A percentile compares a stretch with the other conserved stretches of the same genome.
These are phyloP conservation scores for Lycaena phlaeas DNA, from an alignment of 2,888 invertebrate genomes.

Conservation along the genomic window DNA sequence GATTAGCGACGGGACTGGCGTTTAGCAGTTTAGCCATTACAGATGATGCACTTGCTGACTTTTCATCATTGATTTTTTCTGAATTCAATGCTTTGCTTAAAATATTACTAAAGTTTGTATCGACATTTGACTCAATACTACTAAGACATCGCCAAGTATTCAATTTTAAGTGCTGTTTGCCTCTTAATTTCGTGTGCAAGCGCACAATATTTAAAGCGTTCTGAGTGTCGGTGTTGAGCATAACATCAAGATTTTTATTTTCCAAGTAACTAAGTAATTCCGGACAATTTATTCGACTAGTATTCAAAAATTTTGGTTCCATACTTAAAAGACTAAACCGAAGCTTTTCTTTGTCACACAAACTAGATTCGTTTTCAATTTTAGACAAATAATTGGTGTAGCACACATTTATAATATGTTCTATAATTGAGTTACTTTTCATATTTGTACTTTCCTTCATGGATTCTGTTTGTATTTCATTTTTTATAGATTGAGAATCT, in stretches of 20 bases:
- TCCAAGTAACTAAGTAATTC: slow-evolving; percentile 50
- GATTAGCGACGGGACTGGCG: slow-evolving; percentile 50
- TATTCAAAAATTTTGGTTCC: slow-evolving; percentile 48
- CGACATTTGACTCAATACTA: slow-evolving; percentile 6
- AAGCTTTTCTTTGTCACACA: slow-evolving; percentile 21
- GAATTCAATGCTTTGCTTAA: slow-evolving; percentile 5
- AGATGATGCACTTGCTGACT: not conserved
- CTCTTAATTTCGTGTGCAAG: slow-evolving; percentile 36
- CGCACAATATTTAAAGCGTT: slow-evolving; percentile 33
- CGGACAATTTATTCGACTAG: slow-evolving; percentile 36
- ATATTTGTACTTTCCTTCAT: slow-evolving; percentile 16
- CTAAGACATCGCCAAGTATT: slow-evolving; percentile 28
- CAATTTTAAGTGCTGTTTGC: slow-evolving; percentile 20
- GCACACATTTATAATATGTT: slow-evolving; percentile 38
- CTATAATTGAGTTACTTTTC: slow-evolving; percentile 30
- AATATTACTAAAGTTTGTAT: slow-evolving; percentile 14
- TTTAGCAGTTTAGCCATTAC: slow-evolving; percentile 29
- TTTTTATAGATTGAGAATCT: not conserved
- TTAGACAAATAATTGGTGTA: slow-evolving; percentile 33
- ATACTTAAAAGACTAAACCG: slow-evolving; percentile 54
- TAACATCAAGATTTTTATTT: slow-evolving; percentile 44
- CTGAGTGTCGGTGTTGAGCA: slow-evolving; percentile 22
- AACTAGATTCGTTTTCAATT: slow-evolving; percentile 20
- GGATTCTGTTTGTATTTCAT: slow-evolving; percentile 12
- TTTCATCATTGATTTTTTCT: not conserved